Percentiles rank a stretch among this genome's conserved stretches.
Conservation (phyloP, 2,113 vertebrate species). For the Triplophysa rosa region DNA sequence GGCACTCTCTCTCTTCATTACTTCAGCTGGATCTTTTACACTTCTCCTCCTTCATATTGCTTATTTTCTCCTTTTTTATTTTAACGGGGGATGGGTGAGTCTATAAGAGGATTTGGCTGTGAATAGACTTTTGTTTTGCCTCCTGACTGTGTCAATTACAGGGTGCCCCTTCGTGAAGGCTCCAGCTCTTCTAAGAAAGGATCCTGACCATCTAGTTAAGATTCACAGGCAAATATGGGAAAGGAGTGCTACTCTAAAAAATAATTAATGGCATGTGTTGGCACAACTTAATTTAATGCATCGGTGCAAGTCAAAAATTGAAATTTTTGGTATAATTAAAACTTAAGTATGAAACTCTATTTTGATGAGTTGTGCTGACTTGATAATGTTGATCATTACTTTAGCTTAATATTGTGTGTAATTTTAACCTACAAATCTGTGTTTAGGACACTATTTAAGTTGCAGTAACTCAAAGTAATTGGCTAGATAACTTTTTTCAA, state of each 20-base stretch:
- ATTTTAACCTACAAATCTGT: no score
- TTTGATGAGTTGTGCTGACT: no score
- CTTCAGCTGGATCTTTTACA: constrained; percentile 76
- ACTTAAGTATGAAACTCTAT: no score
- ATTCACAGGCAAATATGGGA: constrained; percentile 82
- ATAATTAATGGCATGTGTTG: no score
- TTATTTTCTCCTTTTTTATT: constrained; percentile 69
- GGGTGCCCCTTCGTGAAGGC: constrained; percentile 82
- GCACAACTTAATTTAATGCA: no score
- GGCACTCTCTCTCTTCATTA: constrained; percentile 77
- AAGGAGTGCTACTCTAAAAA: constrained; percentile 28
- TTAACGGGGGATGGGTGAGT: constrained; percentile 77
- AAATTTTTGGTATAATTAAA: no score
- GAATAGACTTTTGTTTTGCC: constrained; percentile 96
- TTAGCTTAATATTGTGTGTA: no score
- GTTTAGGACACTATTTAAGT: no score
- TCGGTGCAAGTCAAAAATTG: no score
- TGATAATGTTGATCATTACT: no score
- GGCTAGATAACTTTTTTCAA: no score
- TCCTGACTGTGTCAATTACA: constrained; percentile 91
- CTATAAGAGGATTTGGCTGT: constrained; percentile 81
- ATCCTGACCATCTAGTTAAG: constrained; percentile 83
- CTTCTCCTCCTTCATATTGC: constrained; percentile 74
- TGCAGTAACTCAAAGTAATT: no score
- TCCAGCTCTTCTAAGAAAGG: constrained; percentile 76